Evolutionary conservation across 2,888 invertebrate species (phyloP), one percentile per base, ranked within the genome.

Genomic region (Stratiomys singularior): DNA sequence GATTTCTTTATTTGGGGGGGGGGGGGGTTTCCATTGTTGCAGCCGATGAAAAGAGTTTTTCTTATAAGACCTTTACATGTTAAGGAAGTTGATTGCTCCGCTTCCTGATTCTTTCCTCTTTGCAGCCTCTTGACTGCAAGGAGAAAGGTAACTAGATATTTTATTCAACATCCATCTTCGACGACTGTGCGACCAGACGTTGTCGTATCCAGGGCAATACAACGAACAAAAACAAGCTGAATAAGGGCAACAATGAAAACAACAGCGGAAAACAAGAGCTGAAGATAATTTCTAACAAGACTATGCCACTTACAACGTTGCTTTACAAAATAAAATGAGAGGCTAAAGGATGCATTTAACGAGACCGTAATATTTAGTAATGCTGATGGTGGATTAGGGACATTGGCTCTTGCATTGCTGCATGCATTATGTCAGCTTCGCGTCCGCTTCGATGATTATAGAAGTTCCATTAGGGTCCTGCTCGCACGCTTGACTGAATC

Each of bases 201-300:
- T 37, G 18, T 52, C 47, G 46, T 25, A 72, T 27, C 56, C 15
- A 27, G 71, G 71, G 56, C 18, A 52, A 72, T 52, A 66, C 15
- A 7, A 37, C 37, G 37, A 66, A 18, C 37, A 18, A n/a, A 37
- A 18, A 21, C 9, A 69, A 69, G 25, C 13, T 23, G 23, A 67
- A 67, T 23, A 66, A 18, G 15, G 13, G 30, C 56, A 72, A 30
- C 58, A 58, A 56, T 30, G 60, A 30, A 15, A 60, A 21, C 23
- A 60, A 58, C 15, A n/a, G 37, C 5, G 9, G 9, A 37, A 37
- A 37, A 37, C 37, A 37, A 37, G 37, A 37, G 37, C 37, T 30
- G 21, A 74, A 58, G 37, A 60, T 23, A 74, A 74, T 74, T 74
- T 37, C 74, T 74, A 44, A 60, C 74, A 60, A 74, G 74, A 74